A percentile compares a stretch with the other conserved stretches of the same genome.
These are phyloP conservation scores for Phyllostomus discolor DNA, from an alignment of 2,113 vertebrate species.

Conservation along the genomic window DNA sequence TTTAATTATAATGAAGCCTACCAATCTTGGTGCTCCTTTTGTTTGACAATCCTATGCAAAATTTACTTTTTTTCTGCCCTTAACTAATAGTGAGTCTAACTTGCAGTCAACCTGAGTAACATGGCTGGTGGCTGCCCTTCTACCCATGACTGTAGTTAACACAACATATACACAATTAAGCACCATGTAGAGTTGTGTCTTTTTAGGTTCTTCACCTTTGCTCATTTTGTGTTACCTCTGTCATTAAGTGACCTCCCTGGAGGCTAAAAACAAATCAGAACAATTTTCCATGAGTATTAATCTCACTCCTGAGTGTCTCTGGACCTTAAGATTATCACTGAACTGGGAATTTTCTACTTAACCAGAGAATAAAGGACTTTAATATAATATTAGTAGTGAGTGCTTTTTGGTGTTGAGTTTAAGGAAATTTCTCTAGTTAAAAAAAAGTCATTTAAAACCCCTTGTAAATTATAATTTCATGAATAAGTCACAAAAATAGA, in stretches of 20 bases:
- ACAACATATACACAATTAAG: background rate
- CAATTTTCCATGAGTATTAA: constrained; percentile 1
- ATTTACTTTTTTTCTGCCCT: background rate
- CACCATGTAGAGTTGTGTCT: background rate
- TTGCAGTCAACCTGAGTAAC: background rate
- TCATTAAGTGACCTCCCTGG: background rate
- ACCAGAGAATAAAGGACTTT: background rate
- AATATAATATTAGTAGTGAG: background rate
- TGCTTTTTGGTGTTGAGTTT: background rate
- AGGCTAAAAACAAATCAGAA: background rate
- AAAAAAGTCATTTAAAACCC: constrained; percentile 6
- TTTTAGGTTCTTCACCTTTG: background rate
- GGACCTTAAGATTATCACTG: background rate
- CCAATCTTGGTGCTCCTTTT: background rate
- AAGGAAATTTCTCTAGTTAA: background rate
- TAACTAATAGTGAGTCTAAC: background rate
- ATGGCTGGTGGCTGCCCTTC: background rate
- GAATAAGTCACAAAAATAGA: background rate
- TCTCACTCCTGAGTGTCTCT: background rate
- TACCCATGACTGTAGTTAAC: background rate
- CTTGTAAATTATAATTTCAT: constrained; percentile 9
- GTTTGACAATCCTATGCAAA: background rate
- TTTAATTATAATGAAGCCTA: background rate
- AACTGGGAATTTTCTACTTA: constrained; percentile 1
- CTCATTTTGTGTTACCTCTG: background rate